Conservation (phyloP, 2,888 invertebrate species). For the Physocephala rufipes region DNA sequence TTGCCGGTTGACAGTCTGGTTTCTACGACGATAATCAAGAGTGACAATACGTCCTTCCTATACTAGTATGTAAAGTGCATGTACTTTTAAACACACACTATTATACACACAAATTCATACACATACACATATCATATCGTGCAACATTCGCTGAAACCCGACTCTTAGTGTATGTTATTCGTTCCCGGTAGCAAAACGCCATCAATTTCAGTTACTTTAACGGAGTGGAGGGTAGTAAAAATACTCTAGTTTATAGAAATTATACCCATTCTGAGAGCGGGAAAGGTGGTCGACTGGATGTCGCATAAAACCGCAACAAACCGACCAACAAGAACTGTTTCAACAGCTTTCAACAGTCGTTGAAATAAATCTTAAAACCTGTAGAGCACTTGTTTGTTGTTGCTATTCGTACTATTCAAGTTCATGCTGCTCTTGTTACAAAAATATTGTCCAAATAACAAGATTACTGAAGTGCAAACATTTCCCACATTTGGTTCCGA, state of each 20-base stretch:
- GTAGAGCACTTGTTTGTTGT: no score
- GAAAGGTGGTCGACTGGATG: neutral
- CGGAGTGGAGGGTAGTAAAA: no score
- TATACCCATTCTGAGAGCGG: no score
- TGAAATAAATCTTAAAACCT: neutral
- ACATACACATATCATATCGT: neutral
- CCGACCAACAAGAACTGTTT: neutral
- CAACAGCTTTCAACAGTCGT: neutral
- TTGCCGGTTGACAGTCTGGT: constrained; percentile 14
- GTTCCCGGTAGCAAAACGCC: neutral
- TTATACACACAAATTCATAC: neutral
- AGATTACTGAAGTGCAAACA: constrained; percentile 21
- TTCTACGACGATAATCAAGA: constrained; percentile 36
- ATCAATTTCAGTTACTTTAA: constrained; percentile 1
- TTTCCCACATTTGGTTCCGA: constrained; percentile 31
- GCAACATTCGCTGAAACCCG: neutral
- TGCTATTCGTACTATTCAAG: neutral
- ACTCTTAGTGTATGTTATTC: constrained; percentile 1
- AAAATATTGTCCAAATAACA: neutral
- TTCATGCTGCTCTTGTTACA: neutral
- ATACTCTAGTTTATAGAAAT: no score
- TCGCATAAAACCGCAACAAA: neutral
- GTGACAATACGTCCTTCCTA: constrained; percentile 37
- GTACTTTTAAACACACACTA: constrained; percentile 17
- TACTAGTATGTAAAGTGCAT: neutral